These are phyloP conservation scores for Adrianichthys oophorus DNA, from an alignment of 2,797 vertebrate species.

Conservation along the genomic window DNA sequence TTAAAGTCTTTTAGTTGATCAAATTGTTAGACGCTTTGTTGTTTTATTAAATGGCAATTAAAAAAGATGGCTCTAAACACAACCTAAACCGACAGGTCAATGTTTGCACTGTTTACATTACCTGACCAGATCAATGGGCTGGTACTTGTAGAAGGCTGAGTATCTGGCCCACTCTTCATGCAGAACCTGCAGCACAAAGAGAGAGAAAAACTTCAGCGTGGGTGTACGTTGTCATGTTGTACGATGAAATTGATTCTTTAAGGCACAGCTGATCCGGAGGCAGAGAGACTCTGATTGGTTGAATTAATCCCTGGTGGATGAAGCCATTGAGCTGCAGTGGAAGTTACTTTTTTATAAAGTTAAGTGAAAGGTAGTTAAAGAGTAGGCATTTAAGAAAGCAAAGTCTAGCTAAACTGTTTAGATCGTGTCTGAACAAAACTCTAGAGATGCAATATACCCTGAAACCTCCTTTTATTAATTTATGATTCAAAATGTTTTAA, in stretches of 20 bases:
- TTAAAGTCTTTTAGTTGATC: too few species aligned
- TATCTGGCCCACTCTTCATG: conserved; percentile 96
- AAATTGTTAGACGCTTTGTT: too few species aligned
- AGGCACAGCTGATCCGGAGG: conserved; percentile 39
- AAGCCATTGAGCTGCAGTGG: conserved; percentile 19
- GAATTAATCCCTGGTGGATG: conserved; percentile 16
- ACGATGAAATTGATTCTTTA: conserved; percentile 27
- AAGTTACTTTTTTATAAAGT: conserved; percentile 25
- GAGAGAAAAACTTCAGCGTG: conserved; percentile 28
- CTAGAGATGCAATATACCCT: background rate
- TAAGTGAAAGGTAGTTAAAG: conserved; percentile 6
- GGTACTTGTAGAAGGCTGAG: conserved; percentile 96
- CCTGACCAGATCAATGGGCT: conserved; percentile 97
- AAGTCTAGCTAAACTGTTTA: background rate
- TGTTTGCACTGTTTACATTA: conserved; percentile 53
- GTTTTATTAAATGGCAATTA: too few species aligned
- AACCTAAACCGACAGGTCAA: background rate
- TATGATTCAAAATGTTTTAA: too few species aligned
- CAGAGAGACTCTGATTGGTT: conserved; percentile 33
- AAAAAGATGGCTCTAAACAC: background rate
- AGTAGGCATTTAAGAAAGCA: conserved; percentile 3
- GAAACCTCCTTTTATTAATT: too few species aligned
- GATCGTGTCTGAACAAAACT: background rate
- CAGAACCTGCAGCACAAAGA: conserved; percentile 78
- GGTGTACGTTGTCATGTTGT: conserved; percentile 26